Evolutionary conservation across 2,797 vertebrate genomes (phyloP).

Genomic region (Karalla daura): DNA sequence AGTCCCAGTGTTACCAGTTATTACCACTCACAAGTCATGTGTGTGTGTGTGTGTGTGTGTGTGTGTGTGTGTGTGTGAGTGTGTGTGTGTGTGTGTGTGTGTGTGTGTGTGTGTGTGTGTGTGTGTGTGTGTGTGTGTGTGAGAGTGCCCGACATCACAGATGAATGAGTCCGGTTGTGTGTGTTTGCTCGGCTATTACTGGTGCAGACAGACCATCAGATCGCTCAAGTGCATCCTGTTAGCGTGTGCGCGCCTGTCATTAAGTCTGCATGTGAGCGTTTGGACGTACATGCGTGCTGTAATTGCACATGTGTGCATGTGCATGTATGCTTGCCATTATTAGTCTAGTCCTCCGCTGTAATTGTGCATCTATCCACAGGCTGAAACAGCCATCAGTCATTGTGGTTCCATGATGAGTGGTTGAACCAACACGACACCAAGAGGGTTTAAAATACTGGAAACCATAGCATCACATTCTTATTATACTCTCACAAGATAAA

Average conservation of each 20-base stretch:
- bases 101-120: no score
- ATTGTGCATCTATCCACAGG: conserved; percentile 14
- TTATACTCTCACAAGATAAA: no score
- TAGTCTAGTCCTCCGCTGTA: conserved; percentile 5
- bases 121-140: neutral
- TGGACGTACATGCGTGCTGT: neutral
- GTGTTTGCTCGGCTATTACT: conserved; percentile 54
- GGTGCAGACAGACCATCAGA: conserved; percentile 75
- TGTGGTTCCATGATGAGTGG: conserved; percentile 5
- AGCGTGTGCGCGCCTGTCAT: conserved; percentile 1
- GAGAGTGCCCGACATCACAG: conserved; percentile 29
- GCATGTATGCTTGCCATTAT: conserved; percentile 16
- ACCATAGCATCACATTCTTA: neutral
- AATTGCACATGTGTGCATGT: conserved; percentile 3
- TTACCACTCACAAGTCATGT: no score
- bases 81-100: neutral
- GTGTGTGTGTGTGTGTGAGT: neutral
- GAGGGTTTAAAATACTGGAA: conserved; percentile 2
- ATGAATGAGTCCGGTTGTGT: conserved; percentile 40
- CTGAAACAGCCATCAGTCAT: conserved; percentile 5
- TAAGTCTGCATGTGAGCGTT: neutral
- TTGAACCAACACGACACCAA: neutral
- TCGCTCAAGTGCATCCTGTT: conserved; percentile 28
- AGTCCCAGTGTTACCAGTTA: no score
- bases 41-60: neutral